These are phyloP conservation scores for Drosophila testacea DNA, from an alignment of 2,888 invertebrate species.

Conservation along the genomic window DNA sequence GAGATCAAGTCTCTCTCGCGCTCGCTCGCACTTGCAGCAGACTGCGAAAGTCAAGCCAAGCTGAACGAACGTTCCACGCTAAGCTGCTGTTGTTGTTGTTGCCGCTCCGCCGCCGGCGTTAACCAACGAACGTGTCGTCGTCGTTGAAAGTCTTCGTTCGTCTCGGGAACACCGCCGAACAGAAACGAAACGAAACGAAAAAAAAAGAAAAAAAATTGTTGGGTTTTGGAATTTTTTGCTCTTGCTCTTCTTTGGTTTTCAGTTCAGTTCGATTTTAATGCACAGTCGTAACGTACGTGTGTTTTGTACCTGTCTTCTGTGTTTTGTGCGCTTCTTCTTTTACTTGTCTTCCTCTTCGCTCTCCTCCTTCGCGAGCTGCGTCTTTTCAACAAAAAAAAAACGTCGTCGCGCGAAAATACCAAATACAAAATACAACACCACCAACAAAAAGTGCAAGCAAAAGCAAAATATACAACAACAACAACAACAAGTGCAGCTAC, in stretches of 20 bases:
- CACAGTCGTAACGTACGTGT: conserved; percentile 78
- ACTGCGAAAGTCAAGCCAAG: conserved; percentile 77
- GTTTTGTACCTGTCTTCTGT: conserved; percentile 47
- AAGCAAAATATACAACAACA: conserved; percentile 45
- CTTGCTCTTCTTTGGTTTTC: conserved; percentile 84
- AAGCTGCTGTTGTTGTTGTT: conserved; percentile 80
- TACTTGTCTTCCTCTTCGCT: conserved; percentile 28
- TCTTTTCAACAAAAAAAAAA: conserved; percentile 30
- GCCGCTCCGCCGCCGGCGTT: conserved; percentile 80
- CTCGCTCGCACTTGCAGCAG: conserved; percentile 30
- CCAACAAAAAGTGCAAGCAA: conserved; percentile 48
- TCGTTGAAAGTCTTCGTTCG: conserved; percentile 66
- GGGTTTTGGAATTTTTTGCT: conserved; percentile 83
- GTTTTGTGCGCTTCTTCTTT: conserved; percentile 36
- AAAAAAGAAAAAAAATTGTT: conserved; percentile 64
- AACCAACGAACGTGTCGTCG: conserved; percentile 60
- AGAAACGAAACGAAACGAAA: conserved; percentile 56
- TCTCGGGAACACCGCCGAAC: conserved; percentile 51
- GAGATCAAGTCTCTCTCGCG: conserved; percentile 22
- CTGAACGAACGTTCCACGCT: conserved; percentile 80
- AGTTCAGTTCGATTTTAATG: conserved; percentile 83
- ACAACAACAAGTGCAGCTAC: conserved; percentile 39
- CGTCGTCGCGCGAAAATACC: conserved; percentile 45
- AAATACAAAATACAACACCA: conserved; percentile 26
- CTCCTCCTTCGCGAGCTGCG: conserved; percentile 41